These are phyloP conservation scores for Holcopasites calliopsidis DNA, from an alignment of 1,140 invertebrate genomes.

Conservation along the genomic window DNA sequence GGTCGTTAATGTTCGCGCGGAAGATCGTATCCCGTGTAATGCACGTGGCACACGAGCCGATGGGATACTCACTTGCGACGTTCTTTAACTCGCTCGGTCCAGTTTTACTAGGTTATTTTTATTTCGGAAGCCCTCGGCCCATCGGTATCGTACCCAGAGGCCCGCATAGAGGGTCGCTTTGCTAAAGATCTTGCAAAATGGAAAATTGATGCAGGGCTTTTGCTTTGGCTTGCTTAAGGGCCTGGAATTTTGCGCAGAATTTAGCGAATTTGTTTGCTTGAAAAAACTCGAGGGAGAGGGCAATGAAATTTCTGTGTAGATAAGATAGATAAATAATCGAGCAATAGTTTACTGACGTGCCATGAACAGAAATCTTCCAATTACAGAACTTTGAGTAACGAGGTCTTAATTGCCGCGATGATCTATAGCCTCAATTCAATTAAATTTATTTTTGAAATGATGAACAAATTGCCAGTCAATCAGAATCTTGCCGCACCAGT, in stretches of 20 bases:
- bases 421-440: too few species aligned
- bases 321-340: too few species aligned
- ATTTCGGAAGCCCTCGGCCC: neutral
- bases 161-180: neutral
- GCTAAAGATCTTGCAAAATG: neutral
- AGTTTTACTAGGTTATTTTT: neutral
- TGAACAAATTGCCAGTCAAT: too few species aligned
- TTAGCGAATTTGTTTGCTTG: neutral
- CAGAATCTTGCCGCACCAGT: too few species aligned
- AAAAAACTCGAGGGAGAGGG: too few species aligned
- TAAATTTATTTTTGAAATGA: too few species aligned
- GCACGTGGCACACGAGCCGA: neutral
- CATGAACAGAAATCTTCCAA: too few species aligned
- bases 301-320: too few species aligned
- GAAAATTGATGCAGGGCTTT: neutral
- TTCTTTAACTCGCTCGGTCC: neutral
- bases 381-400: too few species aligned
- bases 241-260: neutral
- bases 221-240: neutral
- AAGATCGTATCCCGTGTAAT: neutral
- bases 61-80: neutral
- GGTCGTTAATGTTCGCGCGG: slow-evolving; percentile 1
- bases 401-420: too few species aligned
- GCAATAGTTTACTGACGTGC: too few species aligned
- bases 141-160: neutral